Conservation (phyloP, 2,113 vertebrate species). For the Kryptolebias marmoratus region DNA sequence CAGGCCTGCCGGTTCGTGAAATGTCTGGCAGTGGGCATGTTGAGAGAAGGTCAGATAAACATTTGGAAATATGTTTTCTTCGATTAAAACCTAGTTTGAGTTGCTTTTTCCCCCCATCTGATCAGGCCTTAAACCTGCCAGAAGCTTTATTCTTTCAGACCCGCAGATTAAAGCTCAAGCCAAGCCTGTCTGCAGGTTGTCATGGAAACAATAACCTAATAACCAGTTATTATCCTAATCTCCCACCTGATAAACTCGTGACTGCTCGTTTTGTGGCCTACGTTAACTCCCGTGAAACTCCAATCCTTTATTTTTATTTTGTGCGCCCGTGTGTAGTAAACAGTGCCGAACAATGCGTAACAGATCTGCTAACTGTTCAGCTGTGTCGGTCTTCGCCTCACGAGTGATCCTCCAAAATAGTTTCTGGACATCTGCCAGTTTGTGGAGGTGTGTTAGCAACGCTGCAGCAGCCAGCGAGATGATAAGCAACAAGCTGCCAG, state of each 20-base stretch:
- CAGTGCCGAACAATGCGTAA: constrained; percentile 47
- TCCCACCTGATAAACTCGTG: constrained; percentile 36
- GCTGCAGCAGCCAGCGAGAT: constrained; percentile 18
- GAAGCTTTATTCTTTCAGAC: constrained; percentile 6
- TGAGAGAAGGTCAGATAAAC: constrained; percentile 78
- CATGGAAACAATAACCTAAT: constrained; percentile 32
- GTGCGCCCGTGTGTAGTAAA: constrained; percentile 46
- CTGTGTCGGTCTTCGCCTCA: constrained; percentile 26
- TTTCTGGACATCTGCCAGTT: constrained; percentile 33
- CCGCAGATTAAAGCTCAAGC: neutral
- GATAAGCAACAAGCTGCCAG: constrained; percentile 12
- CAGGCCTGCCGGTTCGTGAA: constrained; percentile 82
- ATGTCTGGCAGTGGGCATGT: constrained; percentile 80
- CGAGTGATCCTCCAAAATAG: constrained; percentile 35
- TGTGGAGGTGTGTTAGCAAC: constrained; percentile 16
- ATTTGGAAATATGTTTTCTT: constrained; percentile 8
- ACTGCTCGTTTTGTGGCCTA: constrained; percentile 5
- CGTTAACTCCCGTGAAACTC: too few relatives aligned
- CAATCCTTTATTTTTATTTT: neutral
- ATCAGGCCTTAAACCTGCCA: constrained; percentile 26
- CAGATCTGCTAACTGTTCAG: constrained; percentile 27
- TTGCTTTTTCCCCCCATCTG: constrained; percentile 8
- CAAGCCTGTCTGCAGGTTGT: constrained; percentile 9
- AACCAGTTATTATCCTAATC: constrained; percentile 7
- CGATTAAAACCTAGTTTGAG: constrained; percentile 21